phyloP scores from a whole-genome alignment of 1,140 invertebrate species.

The Solen grandis region DNA sequence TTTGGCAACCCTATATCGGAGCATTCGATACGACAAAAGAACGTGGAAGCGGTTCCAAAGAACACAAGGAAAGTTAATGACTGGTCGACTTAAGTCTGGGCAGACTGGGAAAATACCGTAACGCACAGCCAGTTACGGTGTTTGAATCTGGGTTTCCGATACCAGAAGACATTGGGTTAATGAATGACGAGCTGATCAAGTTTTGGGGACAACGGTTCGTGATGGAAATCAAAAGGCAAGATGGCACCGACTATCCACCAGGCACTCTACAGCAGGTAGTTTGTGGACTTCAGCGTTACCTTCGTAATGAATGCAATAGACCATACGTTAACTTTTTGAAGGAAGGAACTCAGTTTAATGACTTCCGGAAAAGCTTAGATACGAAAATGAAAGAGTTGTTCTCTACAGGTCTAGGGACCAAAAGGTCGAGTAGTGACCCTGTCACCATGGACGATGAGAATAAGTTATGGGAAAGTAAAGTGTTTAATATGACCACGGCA shows the following conservation, averaged over 20 bases:
- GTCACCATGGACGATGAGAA: slow-evolving; percentile 1
- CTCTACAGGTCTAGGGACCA: not conserved
- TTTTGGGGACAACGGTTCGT: slow-evolving; percentile 10
- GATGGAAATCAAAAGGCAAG: not conserved
- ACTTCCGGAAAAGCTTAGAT: not conserved
- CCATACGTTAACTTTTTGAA: not conserved
- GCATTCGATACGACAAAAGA: not conserved
- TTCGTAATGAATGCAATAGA: not conserved
- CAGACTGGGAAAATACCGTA: not conserved
- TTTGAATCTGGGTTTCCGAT: not conserved
- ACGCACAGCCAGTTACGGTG: not conserved
- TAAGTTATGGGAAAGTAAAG: not conserved
- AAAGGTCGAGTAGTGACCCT: not conserved
- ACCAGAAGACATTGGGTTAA: not conserved
- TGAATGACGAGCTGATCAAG: not conserved
- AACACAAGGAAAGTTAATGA: not conserved
- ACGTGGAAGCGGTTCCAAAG: not conserved
- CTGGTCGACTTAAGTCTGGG: not conserved
- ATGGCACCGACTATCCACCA: not conserved
- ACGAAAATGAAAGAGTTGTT: not conserved
- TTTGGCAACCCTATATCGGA: slow-evolving; percentile 4
- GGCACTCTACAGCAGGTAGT: not conserved
- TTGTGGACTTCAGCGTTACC: not conserved
- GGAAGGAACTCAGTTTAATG: not conserved
- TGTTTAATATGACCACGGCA: slow-evolving; percentile 7